Base-by-base conservation (phyloP, 1,140 invertebrate genomes). In the Musca vetustissima region DNA sequence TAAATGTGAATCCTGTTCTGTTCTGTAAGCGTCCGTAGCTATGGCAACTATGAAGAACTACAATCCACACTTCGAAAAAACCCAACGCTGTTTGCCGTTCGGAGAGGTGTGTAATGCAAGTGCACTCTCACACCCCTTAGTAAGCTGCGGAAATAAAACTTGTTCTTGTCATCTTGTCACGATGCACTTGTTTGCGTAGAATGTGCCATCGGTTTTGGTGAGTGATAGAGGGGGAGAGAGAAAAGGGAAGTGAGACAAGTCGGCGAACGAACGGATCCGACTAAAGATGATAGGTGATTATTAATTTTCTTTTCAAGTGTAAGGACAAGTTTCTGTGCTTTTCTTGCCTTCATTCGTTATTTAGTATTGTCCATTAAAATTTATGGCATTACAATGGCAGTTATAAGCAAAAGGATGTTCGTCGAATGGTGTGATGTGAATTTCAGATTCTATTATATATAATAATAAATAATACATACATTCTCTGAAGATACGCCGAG, bases 221-320 rank as follows among this genome's bases (percentile, higher is more conserved):
- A 11, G 11, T 13, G 13, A 7, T 8, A 43, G 36, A 4, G 13
- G 36, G 6, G 36, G 13, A 43, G 36, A 8, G 13, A 11, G 11
- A 43, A n/a, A n/a, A 43, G 36, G 6, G 36, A 43, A 43, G 36
- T 43, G 13, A 11, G 11, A 43, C 36, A 13, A 13, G 11, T 11
- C 6, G 4, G 11, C 36, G 36, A 43, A 43, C 36, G 1, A 43
- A 43, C 36, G 36, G 36, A 43, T 43, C 15, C 36, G 57, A 25
- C 22, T 1, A 55, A 24, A 61, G 28, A 61, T 17, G 57, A 61
- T 61, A 32, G 57, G 57, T 36, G 57, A 61, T 61, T 61, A 61
- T 61, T 61, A 61, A 61, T 61, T 61, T 61, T 61, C 25, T 61
- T 61, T 61, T 61, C 57, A 61, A 61, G 57, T 61, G 17, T 61